Base-by-base conservation (phyloP, 1,140 invertebrate genomes). In the Cotesia typhae region DNA sequence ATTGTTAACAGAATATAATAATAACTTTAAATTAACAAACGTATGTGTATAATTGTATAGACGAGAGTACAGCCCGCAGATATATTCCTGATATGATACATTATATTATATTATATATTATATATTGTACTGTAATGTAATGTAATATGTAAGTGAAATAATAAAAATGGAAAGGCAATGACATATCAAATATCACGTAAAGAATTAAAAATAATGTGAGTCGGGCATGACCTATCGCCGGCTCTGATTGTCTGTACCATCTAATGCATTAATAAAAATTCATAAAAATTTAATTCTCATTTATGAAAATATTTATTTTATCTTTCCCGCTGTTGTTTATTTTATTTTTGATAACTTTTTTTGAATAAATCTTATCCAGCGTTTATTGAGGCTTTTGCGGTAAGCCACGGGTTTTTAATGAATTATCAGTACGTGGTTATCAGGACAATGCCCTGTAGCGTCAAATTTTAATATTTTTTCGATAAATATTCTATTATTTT, bases 351-450 rank as follows among this genome's bases (percentile, higher is more conserved):
- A 47, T 47, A 47, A 47, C 0, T 6, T 7, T 28, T 47, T 47
- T 47, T 47, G 41, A 47, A 47, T 47, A 47, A 47, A 47, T 47
- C 7, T 57, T 57, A 57, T 57, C 53, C 9, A 57, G 12, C 9
- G 12, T 57, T 57, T 20, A 57, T 57, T 20, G 53, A 57, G 53
- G 53, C n/a, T 52, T 57, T 57, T 57, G 53, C 20, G 53, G 53
- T 20, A 17, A 57, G 6, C 12, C 53, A 14, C 5, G 6, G 10
- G 6, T 47, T 47, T 47, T 9, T 9, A 47, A 47, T 47, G 6
- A 47, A 47, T 47, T 47, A 47, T 47, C 41, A 47, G 6, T 47
- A 28, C 28, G 28, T 3, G 6, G 41, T 47, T 47, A 47, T 47
- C 41, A 47, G 41, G 41, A 10, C 41, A 47, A 47, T 47, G 41